phyloP scores from a whole-genome alignment of 2,888 invertebrate genomes.

The Rotaria macrura region DNA sequence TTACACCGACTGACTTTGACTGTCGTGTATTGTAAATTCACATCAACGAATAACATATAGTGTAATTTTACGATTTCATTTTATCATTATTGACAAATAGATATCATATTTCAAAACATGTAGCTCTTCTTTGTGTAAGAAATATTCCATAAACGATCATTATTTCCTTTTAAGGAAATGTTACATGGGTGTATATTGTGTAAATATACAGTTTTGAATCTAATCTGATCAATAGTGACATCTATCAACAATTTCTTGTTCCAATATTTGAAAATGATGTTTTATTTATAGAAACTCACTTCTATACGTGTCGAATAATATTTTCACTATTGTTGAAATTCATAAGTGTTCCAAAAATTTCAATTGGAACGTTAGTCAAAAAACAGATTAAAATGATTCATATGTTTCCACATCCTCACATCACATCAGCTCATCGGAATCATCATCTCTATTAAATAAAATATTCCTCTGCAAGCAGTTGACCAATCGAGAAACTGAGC shows the following conservation, averaged over 20 bases:
- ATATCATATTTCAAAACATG: too few species aligned
- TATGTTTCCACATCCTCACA: neutral
- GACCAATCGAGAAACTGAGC: neutral
- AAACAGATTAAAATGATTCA: neutral
- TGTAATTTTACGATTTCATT: too few species aligned
- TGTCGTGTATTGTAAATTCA: too few species aligned
- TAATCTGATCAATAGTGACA: neutral
- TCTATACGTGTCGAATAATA: neutral
- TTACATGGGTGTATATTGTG: neutral
- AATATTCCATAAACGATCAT: neutral
- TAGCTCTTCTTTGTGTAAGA: neutral
- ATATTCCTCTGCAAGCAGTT: neutral
- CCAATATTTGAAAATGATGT: neutral
- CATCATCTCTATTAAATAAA: neutral
- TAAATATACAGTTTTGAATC: neutral
- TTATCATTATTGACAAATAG: too few species aligned
- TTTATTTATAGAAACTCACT: neutral
- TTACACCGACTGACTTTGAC: too few species aligned
- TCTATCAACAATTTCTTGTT: neutral
- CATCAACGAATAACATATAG: too few species aligned
- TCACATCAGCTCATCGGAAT: constrained; percentile 5
- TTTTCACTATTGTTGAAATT: neutral
- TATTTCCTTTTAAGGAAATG: neutral
- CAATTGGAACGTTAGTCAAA: neutral
- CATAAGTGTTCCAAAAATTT: neutral